These are phyloP conservation scores for Graptemys geographica DNA, from an alignment of 2,797 vertebrate genomes.

Conservation along the genomic window DNA sequence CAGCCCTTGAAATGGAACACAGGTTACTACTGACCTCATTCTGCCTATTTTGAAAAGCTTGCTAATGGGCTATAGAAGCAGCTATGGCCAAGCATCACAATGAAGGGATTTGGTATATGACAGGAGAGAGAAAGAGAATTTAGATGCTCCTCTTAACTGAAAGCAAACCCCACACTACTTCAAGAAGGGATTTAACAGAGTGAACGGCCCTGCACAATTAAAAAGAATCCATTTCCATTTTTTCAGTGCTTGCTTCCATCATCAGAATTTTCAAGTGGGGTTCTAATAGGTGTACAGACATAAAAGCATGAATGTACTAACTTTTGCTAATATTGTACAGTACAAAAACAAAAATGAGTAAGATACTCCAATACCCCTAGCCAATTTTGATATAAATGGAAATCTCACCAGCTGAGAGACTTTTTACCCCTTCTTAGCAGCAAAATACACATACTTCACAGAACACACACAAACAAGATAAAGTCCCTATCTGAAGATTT, in stretches of 20 bases:
- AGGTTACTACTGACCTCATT: not conserved
- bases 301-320: not conserved
- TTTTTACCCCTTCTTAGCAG: not conserved
- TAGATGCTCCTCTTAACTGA: accelerated
- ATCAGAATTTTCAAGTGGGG: not conserved
- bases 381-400: not conserved
- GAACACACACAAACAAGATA: accelerated
- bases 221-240: not conserved
- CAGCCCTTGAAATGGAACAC: not conserved
- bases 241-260: not conserved
- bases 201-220: not conserved
- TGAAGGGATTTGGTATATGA: not conserved
- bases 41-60: not conserved
- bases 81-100: not conserved
- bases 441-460: not conserved
- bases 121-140: not conserved
- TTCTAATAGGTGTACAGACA: not conserved
- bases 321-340: not conserved
- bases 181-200: not conserved
- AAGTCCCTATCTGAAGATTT: accelerated
- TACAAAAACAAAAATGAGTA: accelerated
- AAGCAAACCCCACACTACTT: not conserved
- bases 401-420: not conserved
- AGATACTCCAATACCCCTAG: not conserved
- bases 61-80: not conserved